Percentiles rank a stretch among this genome's conserved stretches.
These are phyloP conservation scores for Siniperca chuatsi DNA, from an alignment of 2,113 vertebrate species.

Conservation along the genomic window DNA sequence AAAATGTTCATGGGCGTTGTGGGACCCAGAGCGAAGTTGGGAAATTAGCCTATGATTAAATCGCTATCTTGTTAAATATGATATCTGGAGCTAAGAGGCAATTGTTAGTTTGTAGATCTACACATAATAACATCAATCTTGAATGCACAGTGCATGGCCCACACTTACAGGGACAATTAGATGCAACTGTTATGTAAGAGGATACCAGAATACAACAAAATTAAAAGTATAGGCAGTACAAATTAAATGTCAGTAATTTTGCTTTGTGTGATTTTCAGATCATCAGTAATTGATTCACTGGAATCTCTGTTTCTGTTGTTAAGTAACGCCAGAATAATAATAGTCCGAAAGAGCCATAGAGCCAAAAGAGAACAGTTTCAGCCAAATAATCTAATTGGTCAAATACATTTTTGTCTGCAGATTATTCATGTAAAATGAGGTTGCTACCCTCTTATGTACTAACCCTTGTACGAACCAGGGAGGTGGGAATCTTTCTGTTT, in stretches of 20 bases:
- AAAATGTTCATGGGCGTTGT: conserved; percentile 35
- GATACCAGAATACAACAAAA: conserved; percentile 1
- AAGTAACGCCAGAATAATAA: conserved; percentile 9
- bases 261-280: conserved; percentile 18
- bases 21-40: conserved; percentile 3
- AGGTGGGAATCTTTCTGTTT: not conserved
- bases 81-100: conserved; percentile 25
- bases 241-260: conserved; percentile 4
- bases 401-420: not conserved
- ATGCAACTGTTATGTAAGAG: not conserved
- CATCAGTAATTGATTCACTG: not conserved
- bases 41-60: conserved; percentile 47
- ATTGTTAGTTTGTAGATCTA: conserved; percentile 23
- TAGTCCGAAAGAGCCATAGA: not conserved
- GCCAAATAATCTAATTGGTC: not conserved
- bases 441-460: not conserved
- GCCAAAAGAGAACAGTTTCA: not conserved
- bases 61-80: conserved; percentile 38
- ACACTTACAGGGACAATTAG: conserved; percentile 39
- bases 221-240: not conserved
- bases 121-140: conserved; percentile 24
- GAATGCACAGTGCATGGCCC: conserved; percentile 6
- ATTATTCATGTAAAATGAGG: not conserved
- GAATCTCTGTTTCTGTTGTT: conserved; percentile 7
- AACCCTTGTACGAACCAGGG: not conserved